Evolutionary conservation across 2,113 vertebrate species (phyloP), one percentile per base, ranked within the genome.

Genomic region (Labeo catla): DNA sequence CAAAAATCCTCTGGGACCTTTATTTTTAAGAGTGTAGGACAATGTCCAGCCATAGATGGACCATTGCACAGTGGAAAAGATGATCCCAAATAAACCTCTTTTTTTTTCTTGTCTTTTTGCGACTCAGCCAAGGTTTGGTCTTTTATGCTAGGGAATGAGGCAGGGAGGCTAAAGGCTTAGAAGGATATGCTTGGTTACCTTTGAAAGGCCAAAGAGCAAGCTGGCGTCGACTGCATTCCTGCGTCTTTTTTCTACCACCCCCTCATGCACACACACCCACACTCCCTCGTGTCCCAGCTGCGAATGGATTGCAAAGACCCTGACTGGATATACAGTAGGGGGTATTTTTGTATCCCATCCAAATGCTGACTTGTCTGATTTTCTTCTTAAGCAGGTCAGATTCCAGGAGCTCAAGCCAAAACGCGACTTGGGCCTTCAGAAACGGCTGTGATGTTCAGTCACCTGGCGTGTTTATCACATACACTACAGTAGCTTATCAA

Each of bases 171-270:
- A 86, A 86, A 86, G 85, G 66, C 61, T 79, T 65, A 76, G 81
- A 68, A 50, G 86, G 89, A 88, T 81, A 89, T 87, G 90, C 88
- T 88, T 88, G 91, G 88, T 90, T 89, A 72, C 80, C 74, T 83
- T 82, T 86, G 83, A 91, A 90, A 91, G 84, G 86, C 83, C 81
- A 90, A 85, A 89, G 81, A 86, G 65, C 43, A 84, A 90, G 52
- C 84, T 76, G 82, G 61, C 8, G 59, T 83, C 9, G 21, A 86
- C 45, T 52, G 78, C 86, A 65, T 91, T 92, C 90, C 88, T 90
- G 76, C 6, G 47, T 52, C 59, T 78, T 80, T 87, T 66, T 59
- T 54, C 34, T n/a, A 78, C 59, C 68, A 45, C 74, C 11, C 45
- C 72, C 47, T 52, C 47, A 3, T 28, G 52, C 80, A 54, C 77